Percentiles rank a stretch among this genome's conserved stretches.
Conservation (phyloP, 2,888 invertebrate species). For the Patella caerulea region DNA sequence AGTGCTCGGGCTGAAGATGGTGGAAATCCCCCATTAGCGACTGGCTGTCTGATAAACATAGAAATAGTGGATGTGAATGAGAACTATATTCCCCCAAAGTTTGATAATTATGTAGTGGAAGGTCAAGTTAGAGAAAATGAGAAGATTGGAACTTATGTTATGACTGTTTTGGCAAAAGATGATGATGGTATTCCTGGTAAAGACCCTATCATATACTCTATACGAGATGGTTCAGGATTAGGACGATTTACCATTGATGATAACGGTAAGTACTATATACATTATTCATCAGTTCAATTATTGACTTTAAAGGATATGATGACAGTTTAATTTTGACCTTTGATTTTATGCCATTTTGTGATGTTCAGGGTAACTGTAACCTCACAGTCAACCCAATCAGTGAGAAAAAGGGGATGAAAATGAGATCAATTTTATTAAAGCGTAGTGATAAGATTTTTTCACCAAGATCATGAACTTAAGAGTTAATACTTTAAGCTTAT, state of each 20-base stretch:
- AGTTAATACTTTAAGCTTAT: too few relatives aligned
- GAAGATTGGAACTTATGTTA: constrained; percentile 83
- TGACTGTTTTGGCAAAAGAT: constrained; percentile 84
- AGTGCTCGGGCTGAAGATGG: constrained; percentile 88
- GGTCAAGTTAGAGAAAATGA: constrained; percentile 86
- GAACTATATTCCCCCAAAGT: constrained; percentile 86
- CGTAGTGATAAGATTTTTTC: too few relatives aligned
- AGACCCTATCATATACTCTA: constrained; percentile 87
- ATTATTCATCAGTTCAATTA: background rate
- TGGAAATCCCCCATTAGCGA: constrained; percentile 81
- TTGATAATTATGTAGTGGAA: constrained; percentile 83
- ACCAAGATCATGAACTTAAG: too few relatives aligned
- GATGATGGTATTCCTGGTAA: constrained; percentile 77
- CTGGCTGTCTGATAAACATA: constrained; percentile 84
- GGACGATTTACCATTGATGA: constrained; percentile 93
- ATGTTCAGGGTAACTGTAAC: too few relatives aligned
- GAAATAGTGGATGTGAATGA: constrained; percentile 94
- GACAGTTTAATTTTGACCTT: too few relatives aligned
- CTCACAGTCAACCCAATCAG: too few relatives aligned
- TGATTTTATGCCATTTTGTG: too few relatives aligned
- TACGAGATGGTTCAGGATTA: constrained; percentile 90
- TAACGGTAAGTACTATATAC: constrained; percentile 78
- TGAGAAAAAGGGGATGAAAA: too few relatives aligned
- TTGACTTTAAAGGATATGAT: background rate
- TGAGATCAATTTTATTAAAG: too few relatives aligned